Evolutionary conservation across 2,113 vertebrate genomes (phyloP).

Genomic region (Pelobates fuscus): DNA sequence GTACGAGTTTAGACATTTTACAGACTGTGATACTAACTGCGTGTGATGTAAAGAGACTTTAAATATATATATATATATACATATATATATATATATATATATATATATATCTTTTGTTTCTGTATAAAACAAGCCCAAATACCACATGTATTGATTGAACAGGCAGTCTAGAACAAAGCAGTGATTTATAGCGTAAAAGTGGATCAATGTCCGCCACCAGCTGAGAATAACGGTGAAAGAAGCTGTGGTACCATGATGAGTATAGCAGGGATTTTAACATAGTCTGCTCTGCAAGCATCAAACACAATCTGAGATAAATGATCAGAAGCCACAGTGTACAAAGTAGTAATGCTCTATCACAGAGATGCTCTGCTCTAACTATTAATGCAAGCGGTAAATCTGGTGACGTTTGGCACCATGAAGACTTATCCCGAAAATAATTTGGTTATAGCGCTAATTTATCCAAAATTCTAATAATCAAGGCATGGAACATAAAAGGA

Average conservation of each 20-base stretch:
- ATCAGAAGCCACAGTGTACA: neutral
- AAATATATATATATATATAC: no score
- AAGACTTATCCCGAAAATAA: no score
- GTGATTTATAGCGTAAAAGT: neutral
- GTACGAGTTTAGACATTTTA: neutral
- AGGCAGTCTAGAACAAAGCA: neutral
- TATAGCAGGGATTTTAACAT: neutral
- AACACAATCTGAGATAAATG: neutral
- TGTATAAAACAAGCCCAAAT: neutral
- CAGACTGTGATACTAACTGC: neutral
- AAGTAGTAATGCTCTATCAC: neutral
- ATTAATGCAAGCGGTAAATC: neutral
- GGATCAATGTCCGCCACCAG: constrained; percentile 4
- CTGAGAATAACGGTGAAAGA: neutral
- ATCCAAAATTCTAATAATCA: no score
- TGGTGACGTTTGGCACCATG: no score
- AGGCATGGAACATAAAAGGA: no score
- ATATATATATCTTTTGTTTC: neutral
- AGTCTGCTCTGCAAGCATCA: neutral
- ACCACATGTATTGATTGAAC: neutral
- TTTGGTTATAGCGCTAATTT: no score
- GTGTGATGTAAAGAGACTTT: neutral
- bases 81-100: no score
- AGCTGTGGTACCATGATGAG: neutral
- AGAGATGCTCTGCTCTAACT: neutral